phyloP scores from a whole-genome alignment of 2,888 invertebrate species.

The Rotaria sp. region DNA sequence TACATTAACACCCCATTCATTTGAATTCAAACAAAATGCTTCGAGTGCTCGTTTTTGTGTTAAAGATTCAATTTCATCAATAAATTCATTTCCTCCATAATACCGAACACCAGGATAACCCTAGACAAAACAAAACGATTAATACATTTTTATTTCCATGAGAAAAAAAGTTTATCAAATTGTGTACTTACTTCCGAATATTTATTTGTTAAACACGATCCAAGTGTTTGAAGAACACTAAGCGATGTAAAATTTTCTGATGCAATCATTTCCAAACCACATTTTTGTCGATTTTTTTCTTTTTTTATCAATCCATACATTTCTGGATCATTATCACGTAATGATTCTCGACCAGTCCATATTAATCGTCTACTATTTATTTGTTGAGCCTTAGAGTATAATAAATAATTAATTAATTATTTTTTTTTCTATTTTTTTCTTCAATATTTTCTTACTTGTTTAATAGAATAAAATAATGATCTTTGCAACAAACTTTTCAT shows the following conservation, averaged over 20 bases:
- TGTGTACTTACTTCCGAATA: constrained; percentile 72
- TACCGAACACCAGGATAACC: constrained; percentile 61
- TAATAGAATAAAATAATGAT: neutral
- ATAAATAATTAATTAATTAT: neutral
- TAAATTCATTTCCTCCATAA: constrained; percentile 92
- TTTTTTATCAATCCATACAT: constrained; percentile 53
- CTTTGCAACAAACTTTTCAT: neutral
- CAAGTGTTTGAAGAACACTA: constrained; percentile 78
- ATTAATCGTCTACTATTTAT: neutral
- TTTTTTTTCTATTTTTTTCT: neutral
- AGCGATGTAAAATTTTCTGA: constrained; percentile 76
- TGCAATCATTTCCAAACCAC: constrained; percentile 43
- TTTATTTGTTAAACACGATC: constrained; percentile 85
- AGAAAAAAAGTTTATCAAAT: neutral
- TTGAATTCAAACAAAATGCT: constrained; percentile 71
- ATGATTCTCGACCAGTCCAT: constrained; percentile 37
- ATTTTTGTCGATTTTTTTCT: constrained; percentile 57
- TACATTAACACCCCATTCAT: constrained; percentile 90
- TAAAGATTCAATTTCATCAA: constrained; percentile 82
- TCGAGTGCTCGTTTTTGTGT: constrained; percentile 79
- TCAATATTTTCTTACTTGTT: constrained; percentile 5
- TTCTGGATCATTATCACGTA: constrained; percentile 56
- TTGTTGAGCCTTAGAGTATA: neutral
- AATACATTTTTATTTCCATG: too few species aligned
- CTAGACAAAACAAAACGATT: too few species aligned